phyloP scores from a whole-genome alignment of 2,888 invertebrate species.

The Caenorhabditis panamensis region DNA sequence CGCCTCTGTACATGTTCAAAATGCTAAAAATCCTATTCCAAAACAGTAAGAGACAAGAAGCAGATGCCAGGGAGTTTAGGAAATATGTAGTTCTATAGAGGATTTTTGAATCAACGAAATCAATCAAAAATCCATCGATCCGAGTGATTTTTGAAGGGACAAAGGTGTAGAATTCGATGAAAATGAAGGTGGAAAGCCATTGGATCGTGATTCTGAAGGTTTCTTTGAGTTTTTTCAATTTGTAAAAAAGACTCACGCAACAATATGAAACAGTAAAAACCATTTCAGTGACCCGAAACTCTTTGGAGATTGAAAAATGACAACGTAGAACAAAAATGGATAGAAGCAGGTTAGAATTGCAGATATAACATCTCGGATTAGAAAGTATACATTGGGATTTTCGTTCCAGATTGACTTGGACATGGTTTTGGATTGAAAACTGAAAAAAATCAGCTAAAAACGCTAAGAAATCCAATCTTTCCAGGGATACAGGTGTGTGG shows the following conservation, averaged over 20 bases:
- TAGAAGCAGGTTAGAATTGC: too few species aligned
- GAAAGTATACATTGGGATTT: background rate
- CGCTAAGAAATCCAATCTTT: too few species aligned
- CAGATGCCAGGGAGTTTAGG: conserved; percentile 15
- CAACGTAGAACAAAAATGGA: too few species aligned
- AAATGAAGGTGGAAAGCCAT: background rate
- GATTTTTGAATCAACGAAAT: background rate
- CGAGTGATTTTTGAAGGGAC: background rate
- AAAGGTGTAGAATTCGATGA: background rate
- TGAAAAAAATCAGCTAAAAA: too few species aligned
- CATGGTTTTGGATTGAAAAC: background rate
- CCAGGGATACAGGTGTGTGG: too few species aligned
- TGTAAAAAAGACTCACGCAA: too few species aligned
- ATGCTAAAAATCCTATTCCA: conserved; percentile 27
- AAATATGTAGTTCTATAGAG: conserved; percentile 14
- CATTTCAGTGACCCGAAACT: too few species aligned
- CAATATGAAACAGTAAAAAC: too few species aligned
- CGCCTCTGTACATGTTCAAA: conserved; percentile 19
- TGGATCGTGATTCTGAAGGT: background rate
- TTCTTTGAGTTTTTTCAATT: too few species aligned
- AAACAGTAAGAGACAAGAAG: conserved; percentile 15
- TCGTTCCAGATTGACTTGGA: conserved; percentile 8
- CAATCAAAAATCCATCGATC: conserved; percentile 8
- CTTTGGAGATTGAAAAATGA: too few species aligned
- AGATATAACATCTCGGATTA: too few species aligned